phyloP scores from a whole-genome alignment of 1,140 invertebrate genomes.

The Cheumatopsyche charites region DNA sequence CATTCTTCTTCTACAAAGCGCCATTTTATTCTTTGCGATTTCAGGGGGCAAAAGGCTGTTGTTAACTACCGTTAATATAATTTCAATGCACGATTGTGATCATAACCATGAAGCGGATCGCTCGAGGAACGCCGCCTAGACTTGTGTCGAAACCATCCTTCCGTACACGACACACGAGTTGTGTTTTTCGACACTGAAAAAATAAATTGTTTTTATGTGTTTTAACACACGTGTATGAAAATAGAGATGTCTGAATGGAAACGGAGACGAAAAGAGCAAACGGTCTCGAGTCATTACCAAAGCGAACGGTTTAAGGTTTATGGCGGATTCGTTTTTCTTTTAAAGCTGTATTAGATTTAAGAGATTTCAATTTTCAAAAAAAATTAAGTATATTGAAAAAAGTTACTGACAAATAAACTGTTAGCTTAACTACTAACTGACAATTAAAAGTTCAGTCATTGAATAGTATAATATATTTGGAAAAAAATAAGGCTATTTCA shows the following conservation, averaged over 20 bases:
- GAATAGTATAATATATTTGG: no score
- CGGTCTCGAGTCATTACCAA: slow-evolving; percentile 8
- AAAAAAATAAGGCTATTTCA: no score
- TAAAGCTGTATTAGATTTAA: no score
- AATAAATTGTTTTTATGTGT: neutral
- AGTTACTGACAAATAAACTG: no score
- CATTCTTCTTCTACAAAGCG: no score
- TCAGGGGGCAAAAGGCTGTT: slow-evolving; percentile 25
- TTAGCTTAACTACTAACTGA: no score
- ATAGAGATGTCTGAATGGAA: neutral
- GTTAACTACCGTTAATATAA: slow-evolving; percentile 40
- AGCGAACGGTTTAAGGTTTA: slow-evolving; percentile 3
- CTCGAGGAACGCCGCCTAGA: neutral
- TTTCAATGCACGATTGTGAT: slow-evolving; percentile 38
- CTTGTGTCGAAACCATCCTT: slow-evolving; percentile 27
- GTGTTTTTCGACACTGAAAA: slow-evolving; percentile 22
- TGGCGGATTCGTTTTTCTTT: neutral
- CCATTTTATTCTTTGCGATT: no score
- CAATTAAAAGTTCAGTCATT: no score
- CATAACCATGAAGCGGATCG: slow-evolving; percentile 35
- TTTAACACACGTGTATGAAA: neutral
- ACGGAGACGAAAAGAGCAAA: neutral
- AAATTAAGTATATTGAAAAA: no score
- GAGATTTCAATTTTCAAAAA: no score
- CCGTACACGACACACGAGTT: slow-evolving; percentile 6